A percentile compares a stretch with the other conserved stretches of the same genome.
Conservation (phyloP, 2,113 vertebrate genomes). For the Progne subis region DNA sequence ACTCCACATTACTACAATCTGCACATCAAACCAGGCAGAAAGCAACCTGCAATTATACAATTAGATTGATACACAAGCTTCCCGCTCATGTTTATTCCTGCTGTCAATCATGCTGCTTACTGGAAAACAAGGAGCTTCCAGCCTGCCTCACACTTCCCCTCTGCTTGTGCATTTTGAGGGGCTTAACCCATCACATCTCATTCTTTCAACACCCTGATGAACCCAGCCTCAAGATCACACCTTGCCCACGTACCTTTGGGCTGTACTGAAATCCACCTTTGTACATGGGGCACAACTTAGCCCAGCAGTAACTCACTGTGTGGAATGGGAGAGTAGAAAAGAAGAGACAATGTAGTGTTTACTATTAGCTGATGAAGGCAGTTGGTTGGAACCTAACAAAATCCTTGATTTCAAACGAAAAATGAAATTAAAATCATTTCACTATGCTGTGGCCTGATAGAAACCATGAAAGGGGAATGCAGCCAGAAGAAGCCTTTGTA, state of each 20-base stretch:
- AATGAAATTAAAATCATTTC: background rate
- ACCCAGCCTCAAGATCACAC: background rate
- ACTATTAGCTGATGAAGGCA: background rate
- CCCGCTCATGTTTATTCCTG: conserved; percentile 69
- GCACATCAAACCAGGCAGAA: conserved; percentile 63
- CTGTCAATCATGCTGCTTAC: conserved; percentile 64
- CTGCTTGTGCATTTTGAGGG: background rate
- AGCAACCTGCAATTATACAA: conserved; percentile 73
- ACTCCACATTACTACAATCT: conserved; percentile 50
- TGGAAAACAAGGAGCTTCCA: conserved; percentile 61
- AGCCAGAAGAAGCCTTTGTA: background rate
- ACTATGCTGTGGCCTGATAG: background rate
- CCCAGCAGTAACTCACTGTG: background rate
- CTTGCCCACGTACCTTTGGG: background rate
- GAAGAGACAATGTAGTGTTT: background rate
- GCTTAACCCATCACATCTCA: background rate
- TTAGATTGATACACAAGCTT: conserved; percentile 67
- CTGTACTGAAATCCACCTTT: background rate
- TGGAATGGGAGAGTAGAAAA: background rate
- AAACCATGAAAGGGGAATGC: background rate
- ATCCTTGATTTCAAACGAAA: background rate
- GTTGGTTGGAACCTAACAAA: background rate
- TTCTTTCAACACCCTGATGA: background rate
- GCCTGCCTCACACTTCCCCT: background rate
- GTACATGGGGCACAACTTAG: accelerated